phyloP scores from a whole-genome alignment of 2,797 vertebrate species.

The Platyrinchus mystaceus region DNA sequence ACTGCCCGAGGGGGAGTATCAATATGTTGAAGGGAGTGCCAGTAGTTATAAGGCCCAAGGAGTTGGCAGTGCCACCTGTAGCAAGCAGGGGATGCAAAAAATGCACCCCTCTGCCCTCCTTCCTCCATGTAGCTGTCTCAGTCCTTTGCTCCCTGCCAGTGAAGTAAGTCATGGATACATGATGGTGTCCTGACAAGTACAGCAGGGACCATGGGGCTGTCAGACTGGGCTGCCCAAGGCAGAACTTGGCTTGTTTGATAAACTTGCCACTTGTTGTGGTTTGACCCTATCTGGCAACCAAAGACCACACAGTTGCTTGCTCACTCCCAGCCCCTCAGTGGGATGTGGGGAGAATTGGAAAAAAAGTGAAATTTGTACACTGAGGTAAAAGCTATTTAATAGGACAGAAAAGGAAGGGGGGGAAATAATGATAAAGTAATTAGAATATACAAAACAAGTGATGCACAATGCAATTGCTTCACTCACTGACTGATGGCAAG shows the following conservation, averaged over 20 bases:
- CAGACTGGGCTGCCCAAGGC: not conserved
- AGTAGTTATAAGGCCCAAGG: not conserved
- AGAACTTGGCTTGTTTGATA: not conserved
- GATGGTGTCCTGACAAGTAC: not conserved
- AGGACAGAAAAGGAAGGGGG: not conserved
- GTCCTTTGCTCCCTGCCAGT: not conserved
- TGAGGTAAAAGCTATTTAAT: not conserved
- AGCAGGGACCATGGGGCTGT: not conserved
- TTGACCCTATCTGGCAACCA: not conserved
- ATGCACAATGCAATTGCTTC: not conserved
- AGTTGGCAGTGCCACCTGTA: not conserved
- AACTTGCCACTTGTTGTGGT: not conserved
- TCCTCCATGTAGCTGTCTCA: not conserved
- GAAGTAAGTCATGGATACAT: accelerated
- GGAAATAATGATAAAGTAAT: not conserved
- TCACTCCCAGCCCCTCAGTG: not conserved
- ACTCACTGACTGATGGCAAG: not conserved
- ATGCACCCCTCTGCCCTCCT: not conserved
- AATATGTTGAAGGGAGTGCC: not conserved
- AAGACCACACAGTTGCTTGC: not conserved
- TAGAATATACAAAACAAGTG: not conserved
- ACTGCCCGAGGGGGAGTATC: not conserved
- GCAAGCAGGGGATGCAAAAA: not conserved
- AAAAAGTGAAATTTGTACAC: not conserved
- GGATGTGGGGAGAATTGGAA: not conserved